A percentile compares a stretch with the other conserved stretches of the same genome.
Conservation (phyloP, 2,888 invertebrate species). For the Neria commutata region DNA sequence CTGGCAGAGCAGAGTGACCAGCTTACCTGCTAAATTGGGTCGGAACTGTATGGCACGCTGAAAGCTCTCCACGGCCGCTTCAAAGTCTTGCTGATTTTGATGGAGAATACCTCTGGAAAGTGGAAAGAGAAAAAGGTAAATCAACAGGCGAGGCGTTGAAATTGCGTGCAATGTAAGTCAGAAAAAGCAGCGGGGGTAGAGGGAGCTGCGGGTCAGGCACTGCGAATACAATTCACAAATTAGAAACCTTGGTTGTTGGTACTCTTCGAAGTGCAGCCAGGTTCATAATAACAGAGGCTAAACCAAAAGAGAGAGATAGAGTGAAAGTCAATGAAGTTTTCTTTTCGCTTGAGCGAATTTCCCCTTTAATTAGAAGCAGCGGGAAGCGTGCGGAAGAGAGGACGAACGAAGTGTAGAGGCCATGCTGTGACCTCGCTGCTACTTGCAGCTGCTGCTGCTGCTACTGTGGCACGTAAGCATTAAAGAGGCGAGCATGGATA, state of each 20-base stretch:
- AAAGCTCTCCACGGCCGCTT: conserved; percentile 89
- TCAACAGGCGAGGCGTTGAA: conserved; percentile 36
- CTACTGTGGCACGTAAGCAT: too few species aligned
- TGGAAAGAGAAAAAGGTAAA: neutral
- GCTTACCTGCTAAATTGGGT: conserved; percentile 92
- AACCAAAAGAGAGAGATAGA: neutral
- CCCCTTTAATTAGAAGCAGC: neutral
- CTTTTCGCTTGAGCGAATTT: conserved; percentile 10
- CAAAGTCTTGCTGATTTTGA: conserved; percentile 85
- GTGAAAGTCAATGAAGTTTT: conserved; percentile 18
- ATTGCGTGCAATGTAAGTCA: conserved; percentile 18
- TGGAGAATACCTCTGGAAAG: conserved; percentile 84
- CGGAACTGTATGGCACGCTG: conserved; percentile 90
- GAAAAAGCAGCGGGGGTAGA: neutral
- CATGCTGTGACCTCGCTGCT: too few species aligned
- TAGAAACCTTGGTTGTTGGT: conserved; percentile 8
- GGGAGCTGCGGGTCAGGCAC: conserved; percentile 2
- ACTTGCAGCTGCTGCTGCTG: too few species aligned
- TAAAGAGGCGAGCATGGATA: neutral
- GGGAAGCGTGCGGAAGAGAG: neutral
- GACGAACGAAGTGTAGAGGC: too few species aligned
- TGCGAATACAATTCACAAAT: neutral
- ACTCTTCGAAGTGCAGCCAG: neutral
- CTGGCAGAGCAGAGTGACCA: neutral
- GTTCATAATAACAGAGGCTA: neutral